phyloP scores from a whole-genome alignment of 2,797 vertebrate species.

The Phoeniculus purpureus region DNA sequence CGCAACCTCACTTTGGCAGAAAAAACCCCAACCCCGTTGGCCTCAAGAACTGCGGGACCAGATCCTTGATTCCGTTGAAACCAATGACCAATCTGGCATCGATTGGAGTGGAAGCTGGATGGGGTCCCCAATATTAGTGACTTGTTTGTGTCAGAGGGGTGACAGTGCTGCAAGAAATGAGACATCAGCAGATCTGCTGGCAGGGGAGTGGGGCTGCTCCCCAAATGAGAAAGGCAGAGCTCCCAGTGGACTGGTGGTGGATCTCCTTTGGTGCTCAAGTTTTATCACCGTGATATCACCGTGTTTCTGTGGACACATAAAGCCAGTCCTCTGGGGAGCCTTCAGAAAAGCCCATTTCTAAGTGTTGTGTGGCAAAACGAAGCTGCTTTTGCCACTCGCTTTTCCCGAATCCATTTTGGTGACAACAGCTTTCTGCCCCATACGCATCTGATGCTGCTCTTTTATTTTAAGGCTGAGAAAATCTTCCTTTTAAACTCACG shows the following conservation, averaged over 20 bases:
- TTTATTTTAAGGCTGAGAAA: constrained; percentile 72
- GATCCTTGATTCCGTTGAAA: constrained; percentile 25
- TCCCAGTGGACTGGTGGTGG: background rate
- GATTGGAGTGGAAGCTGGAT: constrained; percentile 30
- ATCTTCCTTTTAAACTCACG: constrained; percentile 68
- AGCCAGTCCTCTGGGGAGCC: constrained; percentile 43
- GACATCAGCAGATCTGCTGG: background rate
- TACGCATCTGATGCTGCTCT: constrained; percentile 52
- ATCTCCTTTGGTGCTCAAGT: background rate
- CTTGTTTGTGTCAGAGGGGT: constrained; percentile 1
- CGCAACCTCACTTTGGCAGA: background rate
- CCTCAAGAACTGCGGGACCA: background rate
- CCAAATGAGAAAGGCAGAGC: constrained; percentile 6
- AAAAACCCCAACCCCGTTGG: background rate
- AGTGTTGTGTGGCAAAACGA: constrained; percentile 26
- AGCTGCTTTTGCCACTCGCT: constrained; percentile 45
- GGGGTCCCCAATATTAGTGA: constrained; percentile 4
- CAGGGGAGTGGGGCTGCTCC: background rate
- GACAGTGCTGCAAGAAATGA: background rate
- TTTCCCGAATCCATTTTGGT: constrained; percentile 52
- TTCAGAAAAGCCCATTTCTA: constrained; percentile 45
- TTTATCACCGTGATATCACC: background rate
- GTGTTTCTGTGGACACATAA: background rate
- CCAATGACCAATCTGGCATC: constrained; percentile 8
- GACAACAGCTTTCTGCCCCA: constrained; percentile 54